These are phyloP conservation scores for Jacana jacana DNA, from an alignment of 2,113 vertebrate genomes.

Conservation along the genomic window DNA sequence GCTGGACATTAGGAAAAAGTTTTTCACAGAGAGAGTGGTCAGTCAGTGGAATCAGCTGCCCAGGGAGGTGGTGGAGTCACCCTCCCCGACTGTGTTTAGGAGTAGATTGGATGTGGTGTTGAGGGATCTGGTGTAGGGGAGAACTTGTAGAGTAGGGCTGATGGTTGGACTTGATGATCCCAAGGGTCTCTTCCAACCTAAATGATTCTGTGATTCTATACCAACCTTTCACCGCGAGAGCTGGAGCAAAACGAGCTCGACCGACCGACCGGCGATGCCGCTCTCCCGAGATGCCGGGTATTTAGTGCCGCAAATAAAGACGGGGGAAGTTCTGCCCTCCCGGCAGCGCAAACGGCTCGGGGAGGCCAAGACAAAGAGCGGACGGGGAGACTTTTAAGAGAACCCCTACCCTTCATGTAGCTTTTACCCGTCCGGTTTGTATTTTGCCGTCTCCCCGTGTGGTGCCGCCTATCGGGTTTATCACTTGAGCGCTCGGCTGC, in stretches of 20 bases:
- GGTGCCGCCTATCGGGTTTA: accelerated
- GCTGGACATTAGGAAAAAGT: too few species aligned
- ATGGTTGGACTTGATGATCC: too few species aligned
- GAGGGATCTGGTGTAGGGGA: too few species aligned
- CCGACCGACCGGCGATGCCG: accelerated
- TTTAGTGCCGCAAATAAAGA: background rate
- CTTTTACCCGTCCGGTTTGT: accelerated
- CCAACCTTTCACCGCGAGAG: background rate
- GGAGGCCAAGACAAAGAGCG: background rate
- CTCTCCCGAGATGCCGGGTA: background rate
- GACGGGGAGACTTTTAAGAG: accelerated
- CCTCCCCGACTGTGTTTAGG: too few species aligned
- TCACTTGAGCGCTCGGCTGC: accelerated
- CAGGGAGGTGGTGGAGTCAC: too few species aligned
- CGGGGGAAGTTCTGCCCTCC: background rate
- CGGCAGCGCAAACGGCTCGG: too few species aligned
- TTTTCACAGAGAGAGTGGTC: too few species aligned
- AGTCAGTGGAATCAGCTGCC: too few species aligned
- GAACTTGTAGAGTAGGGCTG: too few species aligned
- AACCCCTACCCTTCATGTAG: accelerated
- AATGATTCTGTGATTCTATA: too few species aligned
- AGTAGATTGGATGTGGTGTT: too few species aligned
- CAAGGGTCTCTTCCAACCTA: too few species aligned
- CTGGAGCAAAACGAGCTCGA: accelerated
- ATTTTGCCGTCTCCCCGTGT: accelerated